Evolutionary conservation across 2,797 vertebrate genomes (phyloP).

Genomic region (Pseudocheirus occidentalis): DNA sequence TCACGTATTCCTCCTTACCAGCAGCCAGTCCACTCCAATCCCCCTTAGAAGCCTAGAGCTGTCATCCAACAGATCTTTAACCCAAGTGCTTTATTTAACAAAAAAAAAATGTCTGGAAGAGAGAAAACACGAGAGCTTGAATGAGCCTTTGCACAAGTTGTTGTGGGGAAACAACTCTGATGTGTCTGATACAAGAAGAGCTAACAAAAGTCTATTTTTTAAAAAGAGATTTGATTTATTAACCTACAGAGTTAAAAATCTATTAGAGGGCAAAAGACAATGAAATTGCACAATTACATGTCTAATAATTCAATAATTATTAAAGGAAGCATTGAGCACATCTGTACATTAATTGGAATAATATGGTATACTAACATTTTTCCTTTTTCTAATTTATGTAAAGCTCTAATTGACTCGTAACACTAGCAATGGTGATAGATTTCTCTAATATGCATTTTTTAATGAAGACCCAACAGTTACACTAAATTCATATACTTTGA

Average conservation of each 20-base stretch:
- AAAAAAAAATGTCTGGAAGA: not conserved
- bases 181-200: conserved; percentile 49
- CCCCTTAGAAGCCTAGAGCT: conserved; percentile 50
- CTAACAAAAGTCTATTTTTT: not conserved
- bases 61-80: conserved; percentile 30
- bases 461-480: conserved; percentile 72
- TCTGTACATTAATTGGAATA: conserved; percentile 69
- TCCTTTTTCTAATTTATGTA: conserved; percentile 70
- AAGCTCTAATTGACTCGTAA: conserved; percentile 78
- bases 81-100: not conserved
- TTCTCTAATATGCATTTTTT: conserved; percentile 68
- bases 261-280: conserved; percentile 77
- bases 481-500: conserved; percentile 73
- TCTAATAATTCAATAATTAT: conserved; percentile 73
- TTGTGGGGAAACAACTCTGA: conserved; percentile 6
- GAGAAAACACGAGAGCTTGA: not conserved
- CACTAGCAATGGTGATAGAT: conserved; percentile 70
- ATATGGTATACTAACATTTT: conserved; percentile 54
- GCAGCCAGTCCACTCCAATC: not conserved
- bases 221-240: conserved; percentile 67
- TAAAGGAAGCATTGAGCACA: conserved; percentile 59
- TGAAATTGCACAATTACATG: conserved; percentile 66
- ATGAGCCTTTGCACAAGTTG: conserved; percentile 46
- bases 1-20: not conserved
- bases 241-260: conserved; percentile 74